Evolutionary conservation across 2,797 vertebrate species (phyloP).

Genomic region (Lithobates pipiens): DNA sequence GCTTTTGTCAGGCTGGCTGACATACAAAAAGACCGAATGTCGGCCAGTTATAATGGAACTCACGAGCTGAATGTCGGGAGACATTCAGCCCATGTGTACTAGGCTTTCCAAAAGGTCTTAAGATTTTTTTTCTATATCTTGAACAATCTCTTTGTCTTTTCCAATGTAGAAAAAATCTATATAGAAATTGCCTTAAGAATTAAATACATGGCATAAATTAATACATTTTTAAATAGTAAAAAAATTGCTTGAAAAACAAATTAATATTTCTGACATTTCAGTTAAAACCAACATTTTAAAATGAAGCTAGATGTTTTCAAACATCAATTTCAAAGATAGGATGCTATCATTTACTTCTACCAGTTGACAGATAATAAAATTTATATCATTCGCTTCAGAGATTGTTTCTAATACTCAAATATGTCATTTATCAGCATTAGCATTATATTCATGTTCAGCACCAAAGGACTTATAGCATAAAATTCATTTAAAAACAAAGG

Average conservation of each 20-base stretch:
- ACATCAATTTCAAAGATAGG: background rate
- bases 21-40: too few species aligned
- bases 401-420: slow-evolving; percentile 32
- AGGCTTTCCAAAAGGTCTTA: too few species aligned
- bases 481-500: slow-evolving; percentile 38
- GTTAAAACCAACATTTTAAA: background rate
- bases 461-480: slow-evolving; percentile 36
- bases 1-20: too few species aligned
- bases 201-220: too few species aligned
- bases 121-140: too few species aligned
- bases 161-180: background rate
- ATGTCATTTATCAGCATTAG: slow-evolving; percentile 45
- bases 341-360: slow-evolving; percentile 19
- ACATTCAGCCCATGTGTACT: too few species aligned
- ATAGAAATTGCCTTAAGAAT: background rate
- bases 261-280: too few species aligned
- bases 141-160: background rate
- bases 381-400: slow-evolving; percentile 43
- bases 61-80: too few species aligned
- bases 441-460: slow-evolving; percentile 45
- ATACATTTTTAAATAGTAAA: too few species aligned
- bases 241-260: too few species aligned
- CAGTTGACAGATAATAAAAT: slow-evolving; percentile 36
- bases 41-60: too few species aligned
- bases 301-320: background rate